phyloP scores from a whole-genome alignment of 2,113 vertebrate species.

The Passer domesticus region DNA sequence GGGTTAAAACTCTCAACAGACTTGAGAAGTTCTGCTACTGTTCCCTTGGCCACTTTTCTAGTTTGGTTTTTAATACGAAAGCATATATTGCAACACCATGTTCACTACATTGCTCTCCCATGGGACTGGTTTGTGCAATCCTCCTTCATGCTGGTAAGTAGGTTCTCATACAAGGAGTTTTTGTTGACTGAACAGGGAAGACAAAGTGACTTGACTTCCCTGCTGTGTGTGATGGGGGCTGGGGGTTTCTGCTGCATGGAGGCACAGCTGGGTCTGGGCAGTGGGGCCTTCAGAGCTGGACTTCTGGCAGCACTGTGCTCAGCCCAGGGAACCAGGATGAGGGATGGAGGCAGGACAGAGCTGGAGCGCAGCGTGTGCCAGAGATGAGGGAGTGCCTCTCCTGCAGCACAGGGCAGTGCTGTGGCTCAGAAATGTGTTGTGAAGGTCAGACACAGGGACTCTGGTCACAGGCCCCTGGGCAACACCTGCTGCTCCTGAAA shows the following conservation, averaged over 20 bases:
- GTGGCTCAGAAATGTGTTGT: background rate
- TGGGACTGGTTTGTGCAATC: constrained; percentile 10
- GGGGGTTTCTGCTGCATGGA: background rate
- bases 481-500: background rate
- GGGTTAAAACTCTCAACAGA: background rate
- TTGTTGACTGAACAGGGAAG: background rate
- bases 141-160: background rate
- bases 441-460: background rate
- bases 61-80: constrained; percentile 3
- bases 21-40: background rate
- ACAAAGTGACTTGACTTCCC: background rate
- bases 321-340: rapidly evolving
- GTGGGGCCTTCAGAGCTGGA: background rate
- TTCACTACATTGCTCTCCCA: background rate
- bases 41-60: background rate
- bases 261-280: background rate
- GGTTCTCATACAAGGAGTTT: background rate
- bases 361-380: background rate
- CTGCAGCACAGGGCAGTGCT: rapidly evolving
- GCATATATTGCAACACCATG: background rate
- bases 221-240: background rate
- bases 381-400: background rate
- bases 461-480: background rate
- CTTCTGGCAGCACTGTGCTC: background rate
- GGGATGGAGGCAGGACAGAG: background rate